These are phyloP conservation scores for Dissostichus mawsoni DNA, from an alignment of 2,113 vertebrate genomes.

Conservation along the genomic window DNA sequence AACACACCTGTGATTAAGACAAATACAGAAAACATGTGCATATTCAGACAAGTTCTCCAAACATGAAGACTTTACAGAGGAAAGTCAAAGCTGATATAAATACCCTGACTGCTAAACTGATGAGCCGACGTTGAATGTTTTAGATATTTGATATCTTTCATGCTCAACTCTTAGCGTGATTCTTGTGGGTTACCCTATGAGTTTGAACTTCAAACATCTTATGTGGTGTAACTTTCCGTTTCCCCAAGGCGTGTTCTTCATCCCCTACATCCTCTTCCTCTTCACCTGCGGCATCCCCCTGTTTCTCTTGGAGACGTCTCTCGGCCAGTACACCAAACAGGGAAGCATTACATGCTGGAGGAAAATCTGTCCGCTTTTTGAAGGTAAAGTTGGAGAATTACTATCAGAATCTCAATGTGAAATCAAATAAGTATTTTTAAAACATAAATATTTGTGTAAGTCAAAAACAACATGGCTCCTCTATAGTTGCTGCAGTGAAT, in stretches of 20 bases:
- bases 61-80: not conserved
- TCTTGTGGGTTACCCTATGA: not conserved
- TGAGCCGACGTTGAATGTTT: not conserved
- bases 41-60: not conserved
- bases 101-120: not conserved
- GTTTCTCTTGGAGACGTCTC: constrained; percentile 81
- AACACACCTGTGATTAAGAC: not conserved
- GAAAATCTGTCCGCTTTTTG: constrained; percentile 87
- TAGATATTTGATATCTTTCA: not conserved
- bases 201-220: not conserved
- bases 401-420: not conserved
- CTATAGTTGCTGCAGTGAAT: not conserved
- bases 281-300: constrained; percentile 85
- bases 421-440: not conserved
- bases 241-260: constrained; percentile 83
- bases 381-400: constrained; percentile 75
- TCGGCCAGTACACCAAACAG: constrained; percentile 86
- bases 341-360: constrained; percentile 85
- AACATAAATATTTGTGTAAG: not conserved
- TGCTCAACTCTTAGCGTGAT: not conserved
- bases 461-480: not conserved
- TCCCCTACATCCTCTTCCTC: constrained; percentile 84
- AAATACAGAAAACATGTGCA: not conserved
- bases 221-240: constrained; percentile 4
- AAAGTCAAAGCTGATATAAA: not conserved